Evolutionary conservation across 2,113 vertebrate species (phyloP).

Genomic region (Elachura formosa): DNA sequence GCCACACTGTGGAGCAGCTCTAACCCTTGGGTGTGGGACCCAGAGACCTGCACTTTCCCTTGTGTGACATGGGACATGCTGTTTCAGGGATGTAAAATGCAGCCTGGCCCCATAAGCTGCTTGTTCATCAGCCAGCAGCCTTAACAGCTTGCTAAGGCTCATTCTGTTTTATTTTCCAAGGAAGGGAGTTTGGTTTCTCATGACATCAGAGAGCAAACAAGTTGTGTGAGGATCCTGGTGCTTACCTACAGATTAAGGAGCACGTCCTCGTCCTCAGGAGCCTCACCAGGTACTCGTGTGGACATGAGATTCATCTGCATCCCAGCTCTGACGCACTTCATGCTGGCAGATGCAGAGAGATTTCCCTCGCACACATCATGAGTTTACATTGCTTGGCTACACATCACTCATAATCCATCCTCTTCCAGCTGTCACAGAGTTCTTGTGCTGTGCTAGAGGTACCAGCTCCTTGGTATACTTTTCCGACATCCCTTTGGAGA

Average conservation of each 20-base stretch:
- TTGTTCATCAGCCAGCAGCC: neutral
- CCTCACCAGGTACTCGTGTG: neutral
- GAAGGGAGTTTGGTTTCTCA: neutral
- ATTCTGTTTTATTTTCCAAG: neutral
- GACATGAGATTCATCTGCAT: neutral
- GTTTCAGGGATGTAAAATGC: neutral
- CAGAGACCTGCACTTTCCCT: neutral
- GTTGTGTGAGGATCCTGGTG: neutral
- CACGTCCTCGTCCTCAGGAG: fast-evolving
- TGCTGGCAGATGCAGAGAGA: neutral
- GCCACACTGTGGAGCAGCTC: neutral
- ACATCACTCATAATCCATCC: neutral
- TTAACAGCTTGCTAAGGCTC: neutral
- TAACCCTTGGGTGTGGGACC: fast-evolving
- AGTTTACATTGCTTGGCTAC: neutral
- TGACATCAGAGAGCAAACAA: neutral
- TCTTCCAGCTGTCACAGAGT: slow-evolving; percentile 16
- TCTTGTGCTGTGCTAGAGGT: neutral
- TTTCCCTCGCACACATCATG: neutral
- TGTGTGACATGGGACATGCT: fast-evolving
- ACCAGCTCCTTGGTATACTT: neutral
- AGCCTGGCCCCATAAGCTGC: neutral
- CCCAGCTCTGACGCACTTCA: neutral
- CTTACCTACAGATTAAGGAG: neutral
- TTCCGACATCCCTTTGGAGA: neutral